Conservation (phyloP, 2,113 vertebrate species). For the Hippoglossus stenolepis region DNA sequence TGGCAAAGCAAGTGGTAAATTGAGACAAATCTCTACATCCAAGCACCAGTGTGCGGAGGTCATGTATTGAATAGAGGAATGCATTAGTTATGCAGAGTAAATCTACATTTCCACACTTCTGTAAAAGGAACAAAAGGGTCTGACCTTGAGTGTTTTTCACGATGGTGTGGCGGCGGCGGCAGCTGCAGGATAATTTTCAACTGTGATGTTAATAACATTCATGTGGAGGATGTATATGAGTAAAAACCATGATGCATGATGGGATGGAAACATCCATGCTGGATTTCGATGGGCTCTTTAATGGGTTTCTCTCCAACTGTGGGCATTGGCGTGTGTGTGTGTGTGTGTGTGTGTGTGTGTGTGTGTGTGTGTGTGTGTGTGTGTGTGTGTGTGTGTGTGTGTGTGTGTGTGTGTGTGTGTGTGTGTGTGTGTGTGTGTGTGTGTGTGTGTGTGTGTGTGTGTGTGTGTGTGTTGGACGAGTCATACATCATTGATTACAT, state of each 20-base stretch:
- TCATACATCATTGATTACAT: constrained; percentile 31
- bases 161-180: background rate
- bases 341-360: constrained; percentile 5
- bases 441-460: background rate
- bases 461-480: constrained; percentile 8
- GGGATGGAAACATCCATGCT: constrained; percentile 10
- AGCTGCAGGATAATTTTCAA: constrained; percentile 2
- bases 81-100: constrained; percentile 48
- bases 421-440: constrained; percentile 2
- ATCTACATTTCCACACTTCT: constrained; percentile 43
- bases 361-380: constrained; percentile 4
- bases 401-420: constrained; percentile 3
- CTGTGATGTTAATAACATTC: constrained; percentile 36
- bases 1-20: constrained; percentile 24
- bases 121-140: constrained; percentile 27
- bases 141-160: constrained; percentile 61
- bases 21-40: constrained; percentile 32
- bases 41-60: constrained; percentile 9
- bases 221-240: constrained; percentile 31
- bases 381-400: constrained; percentile 2
- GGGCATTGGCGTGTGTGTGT: too few relatives aligned
- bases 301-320: constrained; percentile 7
- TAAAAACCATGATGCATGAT: constrained; percentile 6
- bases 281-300: constrained; percentile 31
- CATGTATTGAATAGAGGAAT: constrained; percentile 19